Base-by-base conservation (phyloP, 2,113 vertebrate species). In the Campylorhamphus procurvoides region DNA sequence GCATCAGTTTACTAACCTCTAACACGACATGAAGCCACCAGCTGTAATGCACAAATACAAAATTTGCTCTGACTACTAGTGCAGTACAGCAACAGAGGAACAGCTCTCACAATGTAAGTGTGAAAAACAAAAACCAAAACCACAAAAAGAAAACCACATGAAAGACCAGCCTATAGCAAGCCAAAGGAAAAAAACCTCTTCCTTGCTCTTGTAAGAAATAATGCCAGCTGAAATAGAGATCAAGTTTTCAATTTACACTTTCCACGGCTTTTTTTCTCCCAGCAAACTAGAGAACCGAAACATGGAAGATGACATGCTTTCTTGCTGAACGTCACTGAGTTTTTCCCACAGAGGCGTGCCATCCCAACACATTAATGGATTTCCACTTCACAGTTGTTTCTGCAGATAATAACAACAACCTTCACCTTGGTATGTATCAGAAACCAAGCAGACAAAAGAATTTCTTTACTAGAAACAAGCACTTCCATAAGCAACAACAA, bases 201-300 rank as follows among this genome's bases (percentile, higher is more conserved):
- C n/a, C 31, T 59, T 89, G 46, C 23, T 80, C 46, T 69, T 42
- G 20, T 79, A 88, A 86, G 88, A 90, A 91, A 87, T 75, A 94
- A 92, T 40, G 33, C 49, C 81, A 92, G 66, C 78, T 93, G 60
- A 87, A 97, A 91, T 77, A 55, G 89, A 93, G 68, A 89, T 52
- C 80, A 86, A 62, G 63, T 60, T 94, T 92, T 86, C 95, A 64
- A 88, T 96, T 92, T 94, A 68, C 42, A 63, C 55, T 90, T 95
- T 62, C 39, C 20, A 28, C 40, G 55, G 22, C 47, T 62, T 44
- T 33, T 55, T 22, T 12, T 28, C 19, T 8, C 4, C n/a, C 59
- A 58, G 40, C 10, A 23, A 78, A 64, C 5, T 78, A 44, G 25
- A 80, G 40, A 90, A 53, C 55, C 25, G 9, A 89, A 92, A 82